Evolutionary conservation across 2,888 invertebrate species (phyloP).

Genomic region (Neoaliturus tenellus): DNA sequence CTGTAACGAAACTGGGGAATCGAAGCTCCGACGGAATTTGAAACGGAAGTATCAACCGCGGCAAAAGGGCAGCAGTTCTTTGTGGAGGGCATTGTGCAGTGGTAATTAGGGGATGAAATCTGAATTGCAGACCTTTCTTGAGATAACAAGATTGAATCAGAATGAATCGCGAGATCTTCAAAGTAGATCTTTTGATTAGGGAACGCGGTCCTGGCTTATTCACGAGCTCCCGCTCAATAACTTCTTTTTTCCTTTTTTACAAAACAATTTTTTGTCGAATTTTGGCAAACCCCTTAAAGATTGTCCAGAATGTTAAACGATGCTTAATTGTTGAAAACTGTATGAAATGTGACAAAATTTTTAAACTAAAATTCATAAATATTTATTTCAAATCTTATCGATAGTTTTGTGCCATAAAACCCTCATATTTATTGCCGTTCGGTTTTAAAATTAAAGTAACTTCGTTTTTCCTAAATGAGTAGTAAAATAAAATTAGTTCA

Average conservation of each 20-base stretch:
- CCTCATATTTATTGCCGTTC: too few relatives aligned
- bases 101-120: conserved; percentile 39
- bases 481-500: too few relatives aligned
- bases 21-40: conserved; percentile 1
- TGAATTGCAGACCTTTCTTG: conserved; percentile 39
- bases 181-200: conserved; percentile 49
- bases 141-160: conserved; percentile 29
- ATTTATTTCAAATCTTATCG: too few relatives aligned
- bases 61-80: neutral
- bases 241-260: neutral
- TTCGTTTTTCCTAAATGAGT: too few relatives aligned
- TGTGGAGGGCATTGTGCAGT: neutral
- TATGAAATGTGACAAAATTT: too few relatives aligned
- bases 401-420: too few relatives aligned
- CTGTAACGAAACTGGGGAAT: neutral
- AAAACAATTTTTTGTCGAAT: neutral
- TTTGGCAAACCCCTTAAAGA: neutral
- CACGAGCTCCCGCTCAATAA: neutral
- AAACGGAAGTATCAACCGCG: conserved; percentile 31
- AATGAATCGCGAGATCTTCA: conserved; percentile 46
- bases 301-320: neutral
- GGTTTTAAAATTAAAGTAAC: too few relatives aligned
- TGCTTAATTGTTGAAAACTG: too few relatives aligned
- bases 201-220: neutral
- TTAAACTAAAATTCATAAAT: too few relatives aligned